A percentile compares a stretch with the other conserved stretches of the same genome.
Evolutionary conservation across 2,888 invertebrate species (phyloP).

Genomic region (Eupsilia transversa): DNA sequence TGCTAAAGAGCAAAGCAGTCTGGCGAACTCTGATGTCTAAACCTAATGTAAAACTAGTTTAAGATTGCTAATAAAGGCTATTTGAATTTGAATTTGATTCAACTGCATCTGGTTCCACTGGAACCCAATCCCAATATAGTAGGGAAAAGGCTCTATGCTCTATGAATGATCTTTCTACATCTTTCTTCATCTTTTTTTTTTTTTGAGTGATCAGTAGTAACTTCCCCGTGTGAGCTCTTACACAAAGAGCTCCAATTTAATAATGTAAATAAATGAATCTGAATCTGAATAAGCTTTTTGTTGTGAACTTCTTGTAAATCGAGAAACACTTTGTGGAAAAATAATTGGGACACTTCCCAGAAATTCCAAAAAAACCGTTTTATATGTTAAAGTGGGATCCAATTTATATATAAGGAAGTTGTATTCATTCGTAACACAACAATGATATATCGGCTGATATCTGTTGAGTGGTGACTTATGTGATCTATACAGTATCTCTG

Average conservation of each 20-base stretch:
- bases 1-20: too few species aligned
- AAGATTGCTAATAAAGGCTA: too few species aligned
- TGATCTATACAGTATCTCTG: background rate
- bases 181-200: too few species aligned
- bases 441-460: slow-evolving; percentile 26
- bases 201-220: background rate
- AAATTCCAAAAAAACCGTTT: background rate
- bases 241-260: background rate
- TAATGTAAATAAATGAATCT: too few species aligned
- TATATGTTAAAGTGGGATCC: background rate
- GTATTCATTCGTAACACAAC: background rate
- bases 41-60: too few species aligned
- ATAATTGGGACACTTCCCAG: background rate
- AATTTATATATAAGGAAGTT: slow-evolving; percentile 5
- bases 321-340: background rate
- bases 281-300: background rate
- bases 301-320: background rate
- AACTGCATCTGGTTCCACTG: too few species aligned
- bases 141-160: too few species aligned
- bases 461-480: background rate
- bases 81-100: too few species aligned
- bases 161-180: too few species aligned
- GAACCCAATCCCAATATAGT: background rate
- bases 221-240: too few species aligned
- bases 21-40: too few species aligned